Base-by-base conservation (phyloP, 2,888 invertebrate species). In the Neelides folsomi region DNA sequence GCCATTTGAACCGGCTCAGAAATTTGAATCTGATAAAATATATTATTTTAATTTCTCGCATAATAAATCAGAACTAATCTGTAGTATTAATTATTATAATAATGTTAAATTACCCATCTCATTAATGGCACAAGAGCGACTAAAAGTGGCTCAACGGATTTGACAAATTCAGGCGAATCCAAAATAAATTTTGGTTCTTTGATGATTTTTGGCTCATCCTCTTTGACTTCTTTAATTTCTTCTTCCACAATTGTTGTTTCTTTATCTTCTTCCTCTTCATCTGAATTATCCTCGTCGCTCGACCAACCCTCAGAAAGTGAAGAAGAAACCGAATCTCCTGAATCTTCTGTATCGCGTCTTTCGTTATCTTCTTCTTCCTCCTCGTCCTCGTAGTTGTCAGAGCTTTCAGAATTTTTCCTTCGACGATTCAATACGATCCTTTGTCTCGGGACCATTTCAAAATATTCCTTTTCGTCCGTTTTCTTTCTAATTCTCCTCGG, bases 71-170 rank as follows among this genome's bases (percentile, higher is more conserved):
- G n/a, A n/a, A n/a, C n/a, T n/a, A n/a, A n/a, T n/a, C n/a, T n/a
- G n/a, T n/a, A n/a, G n/a, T n/a, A n/a, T n/a, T n/a, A n/a, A n/a
- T n/a, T n/a, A n/a, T n/a, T n/a, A n/a, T n/a, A n/a, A n/a, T n/a
- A n/a, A n/a, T n/a, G 7, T 5, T 27, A 27, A 27, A 5, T 27
- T 27, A 63, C 46, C 61, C 63, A 63, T 34, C 58, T 37, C 6
- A 62, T 52, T 37, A 61, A 63, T 6, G 63, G 63, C 8, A 48
- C 27, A 15, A 62, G 27, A 5, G 63, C 58, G 4, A 59, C 54
- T 7, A 63, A 39, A 5, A 57, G 34, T 8, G 57, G 55, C 41
- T 61, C 58, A 27, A 7, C 7, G 27, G 27, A 27, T 27, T 18
- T 47, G 20, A 1, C 36, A 6, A 10, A 16, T 3, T 19, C 13